A percentile compares a stretch with the other conserved stretches of the same genome.
phyloP scores from a whole-genome alignment of 2,888 invertebrate species.

The Alloscopus bannaensis region DNA sequence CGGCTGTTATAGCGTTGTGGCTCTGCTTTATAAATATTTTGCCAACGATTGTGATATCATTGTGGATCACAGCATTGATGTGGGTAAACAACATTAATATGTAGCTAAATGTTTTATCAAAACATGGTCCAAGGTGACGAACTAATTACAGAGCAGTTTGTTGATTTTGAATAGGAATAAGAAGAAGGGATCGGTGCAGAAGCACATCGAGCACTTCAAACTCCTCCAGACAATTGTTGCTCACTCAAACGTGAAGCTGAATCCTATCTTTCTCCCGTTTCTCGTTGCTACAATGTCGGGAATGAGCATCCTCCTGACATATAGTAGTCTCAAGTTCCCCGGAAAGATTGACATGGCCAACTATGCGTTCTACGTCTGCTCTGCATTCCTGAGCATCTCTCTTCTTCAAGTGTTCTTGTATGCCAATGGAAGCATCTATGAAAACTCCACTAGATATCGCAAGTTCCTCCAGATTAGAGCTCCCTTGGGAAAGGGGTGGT shows the following conservation, averaged over 20 bases:
- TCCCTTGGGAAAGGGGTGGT: background rate
- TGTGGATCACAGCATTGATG: constrained; percentile 37
- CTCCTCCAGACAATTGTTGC: constrained; percentile 5
- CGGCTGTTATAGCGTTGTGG: background rate
- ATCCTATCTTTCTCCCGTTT: background rate
- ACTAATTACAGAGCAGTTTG: too few species aligned
- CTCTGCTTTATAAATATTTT: constrained; percentile 15
- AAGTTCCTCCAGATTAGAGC: background rate
- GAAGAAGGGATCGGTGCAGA: background rate
- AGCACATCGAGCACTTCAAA: constrained; percentile 19
- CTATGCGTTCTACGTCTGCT: constrained; percentile 17
- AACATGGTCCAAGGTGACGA: too few species aligned
- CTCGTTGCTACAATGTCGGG: background rate
- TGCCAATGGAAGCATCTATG: constrained; percentile 43
- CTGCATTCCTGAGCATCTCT: background rate
- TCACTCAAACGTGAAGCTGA: constrained; percentile 26
- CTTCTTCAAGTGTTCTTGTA: constrained; percentile 14
- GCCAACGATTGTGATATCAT: constrained; percentile 17
- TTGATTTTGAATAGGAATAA: background rate
- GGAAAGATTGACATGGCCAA: constrained; percentile 21
- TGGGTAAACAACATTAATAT: background rate
- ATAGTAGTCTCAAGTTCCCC: constrained; percentile 31
- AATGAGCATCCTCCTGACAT: constrained; percentile 7
- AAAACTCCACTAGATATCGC: constrained; percentile 32
- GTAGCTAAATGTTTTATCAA: background rate